phyloP scores from a whole-genome alignment of 2,888 invertebrate genomes.

The Himalopsyche kuldschensis region DNA sequence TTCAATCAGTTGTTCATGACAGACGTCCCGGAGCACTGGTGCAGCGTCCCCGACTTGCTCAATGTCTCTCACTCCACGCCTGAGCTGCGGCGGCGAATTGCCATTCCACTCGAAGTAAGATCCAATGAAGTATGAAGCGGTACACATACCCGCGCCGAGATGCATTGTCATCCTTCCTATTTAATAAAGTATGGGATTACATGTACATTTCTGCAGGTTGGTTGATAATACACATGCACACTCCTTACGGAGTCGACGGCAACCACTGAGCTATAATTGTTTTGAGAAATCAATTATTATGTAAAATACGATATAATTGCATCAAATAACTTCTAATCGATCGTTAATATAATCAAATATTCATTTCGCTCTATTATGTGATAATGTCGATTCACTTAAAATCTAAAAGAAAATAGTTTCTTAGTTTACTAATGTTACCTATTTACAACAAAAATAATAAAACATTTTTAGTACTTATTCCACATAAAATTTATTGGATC shows the following conservation, averaged over 20 bases:
- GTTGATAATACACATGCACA: neutral
- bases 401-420: too few species aligned
- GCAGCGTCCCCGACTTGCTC: conserved; percentile 69
- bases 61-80: conserved; percentile 55
- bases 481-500: too few species aligned
- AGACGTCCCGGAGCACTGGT: conserved; percentile 86
- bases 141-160: neutral
- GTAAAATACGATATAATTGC: too few species aligned
- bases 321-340: too few species aligned
- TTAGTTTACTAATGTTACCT: too few species aligned
- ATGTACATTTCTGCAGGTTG: neutral
- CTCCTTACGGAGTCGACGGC: neutral
- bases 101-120: conserved; percentile 65
- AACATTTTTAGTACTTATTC: too few species aligned
- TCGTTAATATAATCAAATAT: too few species aligned
- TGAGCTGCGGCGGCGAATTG: conserved; percentile 63
- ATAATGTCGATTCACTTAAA: too few species aligned
- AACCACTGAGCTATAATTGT: too few species aligned
- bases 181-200: neutral
- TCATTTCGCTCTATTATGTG: too few species aligned
- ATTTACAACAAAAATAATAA: too few species aligned
- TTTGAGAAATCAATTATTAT: too few species aligned
- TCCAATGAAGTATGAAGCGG: neutral
- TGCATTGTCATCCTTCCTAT: neutral
- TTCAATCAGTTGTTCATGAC: conserved; percentile 94